A percentile compares a stretch with the other conserved stretches of the same genome.
Evolutionary conservation across 2,797 vertebrate species (phyloP).

Genomic region (Rhinichthys osculus): DNA sequence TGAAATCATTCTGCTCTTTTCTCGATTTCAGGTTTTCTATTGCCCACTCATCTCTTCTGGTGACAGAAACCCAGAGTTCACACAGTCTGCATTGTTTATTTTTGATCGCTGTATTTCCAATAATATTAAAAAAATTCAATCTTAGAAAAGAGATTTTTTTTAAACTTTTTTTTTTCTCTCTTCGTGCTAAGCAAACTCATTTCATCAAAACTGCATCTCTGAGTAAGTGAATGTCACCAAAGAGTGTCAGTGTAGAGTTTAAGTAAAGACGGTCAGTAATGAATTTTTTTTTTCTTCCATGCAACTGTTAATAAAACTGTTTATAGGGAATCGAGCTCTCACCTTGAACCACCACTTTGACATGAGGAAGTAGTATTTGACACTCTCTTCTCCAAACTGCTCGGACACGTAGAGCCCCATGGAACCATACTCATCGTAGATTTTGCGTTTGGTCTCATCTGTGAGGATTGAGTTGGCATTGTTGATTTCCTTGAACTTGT

Average conservation of each 20-base stretch:
- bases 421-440: slow-evolving; percentile 92
- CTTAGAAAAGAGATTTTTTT: not conserved
- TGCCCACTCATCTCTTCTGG: not conserved
- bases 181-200: not conserved
- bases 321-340: slow-evolving; percentile 28
- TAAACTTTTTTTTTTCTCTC: no score
- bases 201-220: not conserved
- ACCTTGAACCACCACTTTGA: slow-evolving; percentile 98
- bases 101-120: not conserved
- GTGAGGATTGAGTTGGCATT: slow-evolving; percentile 89
- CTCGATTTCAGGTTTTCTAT: not conserved
- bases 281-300: not conserved
- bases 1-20: not conserved
- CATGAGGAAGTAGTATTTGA: slow-evolving; percentile 92
- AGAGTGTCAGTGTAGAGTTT: not conserved
- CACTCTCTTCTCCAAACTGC: slow-evolving; percentile 92
- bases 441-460: slow-evolving; percentile 86
- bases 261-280: not conserved
- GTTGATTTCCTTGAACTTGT: slow-evolving; percentile 97
- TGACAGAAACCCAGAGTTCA: not conserved
- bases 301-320: not conserved
- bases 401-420: slow-evolving; percentile 92
- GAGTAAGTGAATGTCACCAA: not conserved
- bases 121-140: not conserved
- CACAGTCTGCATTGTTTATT: not conserved